phyloP scores from a whole-genome alignment of 2,888 invertebrate species.

The Sarcophaga rosellei region DNA sequence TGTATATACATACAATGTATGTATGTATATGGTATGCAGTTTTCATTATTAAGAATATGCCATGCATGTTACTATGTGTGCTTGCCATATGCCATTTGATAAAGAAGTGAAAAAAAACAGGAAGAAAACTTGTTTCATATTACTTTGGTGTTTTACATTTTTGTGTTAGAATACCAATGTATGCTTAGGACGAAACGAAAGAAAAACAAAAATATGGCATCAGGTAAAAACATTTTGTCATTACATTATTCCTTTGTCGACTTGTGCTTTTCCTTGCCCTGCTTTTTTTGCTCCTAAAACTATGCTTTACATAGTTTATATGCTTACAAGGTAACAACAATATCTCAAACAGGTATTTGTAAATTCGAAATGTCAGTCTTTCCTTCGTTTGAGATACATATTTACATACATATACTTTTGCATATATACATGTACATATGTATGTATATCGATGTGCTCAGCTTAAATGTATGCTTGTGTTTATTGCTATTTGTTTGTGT shows the following conservation, averaged over 20 bases:
- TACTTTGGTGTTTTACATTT: conserved; percentile 36
- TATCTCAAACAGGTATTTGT: conserved; percentile 12
- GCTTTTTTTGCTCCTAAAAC: neutral
- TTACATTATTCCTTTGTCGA: conserved; percentile 33
- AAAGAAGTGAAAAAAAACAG: neutral
- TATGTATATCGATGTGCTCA: neutral
- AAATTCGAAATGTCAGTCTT: neutral
- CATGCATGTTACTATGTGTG: conserved; percentile 11
- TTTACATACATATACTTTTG: no score
- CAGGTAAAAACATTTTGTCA: conserved; percentile 30
- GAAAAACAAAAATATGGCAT: neutral
- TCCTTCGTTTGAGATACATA: neutral
- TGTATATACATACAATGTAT: no score
- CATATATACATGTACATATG: no score
- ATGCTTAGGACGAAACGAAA: neutral
- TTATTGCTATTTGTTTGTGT: neutral
- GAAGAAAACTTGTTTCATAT: neutral
- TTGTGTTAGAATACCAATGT: neutral
- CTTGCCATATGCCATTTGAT: neutral
- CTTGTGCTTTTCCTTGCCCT: neutral
- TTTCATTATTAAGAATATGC: neutral
- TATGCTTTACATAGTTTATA: conserved; percentile 20
- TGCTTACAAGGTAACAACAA: conserved; percentile 8
- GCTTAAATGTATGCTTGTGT: neutral
- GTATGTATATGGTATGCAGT: conserved; percentile 2